Conservation (phyloP, 2,113 vertebrate species). For the Pollimyrus isidori region DNA sequence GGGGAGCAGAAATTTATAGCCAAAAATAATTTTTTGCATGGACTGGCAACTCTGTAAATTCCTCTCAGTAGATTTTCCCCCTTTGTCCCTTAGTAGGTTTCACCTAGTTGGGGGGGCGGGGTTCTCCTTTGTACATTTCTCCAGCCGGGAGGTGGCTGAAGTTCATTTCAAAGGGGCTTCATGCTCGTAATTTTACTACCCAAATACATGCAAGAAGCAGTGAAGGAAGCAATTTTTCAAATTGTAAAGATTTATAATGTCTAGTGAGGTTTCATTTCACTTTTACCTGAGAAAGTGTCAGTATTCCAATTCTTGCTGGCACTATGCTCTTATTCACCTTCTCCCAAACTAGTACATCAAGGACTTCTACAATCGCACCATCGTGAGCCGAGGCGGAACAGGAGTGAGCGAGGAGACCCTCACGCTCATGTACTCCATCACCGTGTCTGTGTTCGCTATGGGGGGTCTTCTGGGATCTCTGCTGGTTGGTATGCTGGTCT, state of each 20-base stretch:
- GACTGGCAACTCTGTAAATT: background rate
- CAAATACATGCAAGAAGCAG: background rate
- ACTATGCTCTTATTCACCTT: background rate
- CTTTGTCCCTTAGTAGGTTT: background rate
- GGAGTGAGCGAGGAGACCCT: conserved; percentile 46
- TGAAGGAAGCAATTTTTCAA: background rate
- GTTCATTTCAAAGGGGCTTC: background rate
- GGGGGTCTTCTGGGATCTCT: conserved; percentile 75
- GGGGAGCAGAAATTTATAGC: background rate
- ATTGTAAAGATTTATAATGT: background rate
- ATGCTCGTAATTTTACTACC: background rate
- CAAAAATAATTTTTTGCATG: background rate
- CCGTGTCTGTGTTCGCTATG: conserved; percentile 77
- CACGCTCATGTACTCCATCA: conserved; percentile 74
- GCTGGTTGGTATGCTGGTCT: conserved; percentile 68
- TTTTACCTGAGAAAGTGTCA: background rate
- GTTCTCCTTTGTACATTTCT: background rate
- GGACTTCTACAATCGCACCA: conserved; percentile 73
- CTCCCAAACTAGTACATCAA: conserved; percentile 70
- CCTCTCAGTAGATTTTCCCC: background rate
- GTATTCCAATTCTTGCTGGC: background rate
- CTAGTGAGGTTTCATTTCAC: background rate
- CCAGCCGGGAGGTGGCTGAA: background rate
- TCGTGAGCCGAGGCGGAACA: conserved; percentile 47
- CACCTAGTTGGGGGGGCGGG: background rate